phyloP scores from a whole-genome alignment of 2,888 invertebrate genomes.

The Diaperis boleti region DNA sequence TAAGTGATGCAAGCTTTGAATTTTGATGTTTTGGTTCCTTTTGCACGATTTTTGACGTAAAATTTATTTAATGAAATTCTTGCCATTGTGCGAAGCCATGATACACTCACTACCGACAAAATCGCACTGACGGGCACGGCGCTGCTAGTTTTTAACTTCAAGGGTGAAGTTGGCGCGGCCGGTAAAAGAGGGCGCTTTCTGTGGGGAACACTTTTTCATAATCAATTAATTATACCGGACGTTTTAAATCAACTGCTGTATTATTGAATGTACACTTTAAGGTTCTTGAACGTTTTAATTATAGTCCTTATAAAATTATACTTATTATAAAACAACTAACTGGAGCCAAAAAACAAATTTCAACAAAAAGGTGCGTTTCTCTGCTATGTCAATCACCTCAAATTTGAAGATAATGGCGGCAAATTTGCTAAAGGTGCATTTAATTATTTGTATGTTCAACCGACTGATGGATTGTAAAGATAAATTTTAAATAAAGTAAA shows the following conservation, averaged over 20 bases:
- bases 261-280: no score
- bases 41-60: slow-evolving; percentile 12
- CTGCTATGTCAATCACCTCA: background rate
- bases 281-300: no score
- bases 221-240: no score
- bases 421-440: slow-evolving; percentile 3
- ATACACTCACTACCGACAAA: slow-evolving; percentile 56
- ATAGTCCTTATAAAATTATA: no score
- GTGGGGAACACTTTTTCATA: no score
- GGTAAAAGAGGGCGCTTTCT: slow-evolving; percentile 8
- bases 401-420: background rate
- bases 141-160: slow-evolving; percentile 37
- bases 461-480: background rate
- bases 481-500: background rate
- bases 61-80: slow-evolving; percentile 52
- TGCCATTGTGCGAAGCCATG: slow-evolving; percentile 62
- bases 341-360: background rate
- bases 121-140: slow-evolving; percentile 50
- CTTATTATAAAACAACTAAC: background rate
- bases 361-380: background rate
- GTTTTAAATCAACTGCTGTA: no score
- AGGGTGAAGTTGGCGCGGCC: background rate
- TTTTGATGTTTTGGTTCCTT: slow-evolving; percentile 25
- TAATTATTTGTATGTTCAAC: background rate
- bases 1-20: slow-evolving; percentile 9